Percentiles rank a stretch among this genome's conserved stretches.
Evolutionary conservation across 2,113 vertebrate genomes (phyloP).

Genomic region (Urocitellus parryii): DNA sequence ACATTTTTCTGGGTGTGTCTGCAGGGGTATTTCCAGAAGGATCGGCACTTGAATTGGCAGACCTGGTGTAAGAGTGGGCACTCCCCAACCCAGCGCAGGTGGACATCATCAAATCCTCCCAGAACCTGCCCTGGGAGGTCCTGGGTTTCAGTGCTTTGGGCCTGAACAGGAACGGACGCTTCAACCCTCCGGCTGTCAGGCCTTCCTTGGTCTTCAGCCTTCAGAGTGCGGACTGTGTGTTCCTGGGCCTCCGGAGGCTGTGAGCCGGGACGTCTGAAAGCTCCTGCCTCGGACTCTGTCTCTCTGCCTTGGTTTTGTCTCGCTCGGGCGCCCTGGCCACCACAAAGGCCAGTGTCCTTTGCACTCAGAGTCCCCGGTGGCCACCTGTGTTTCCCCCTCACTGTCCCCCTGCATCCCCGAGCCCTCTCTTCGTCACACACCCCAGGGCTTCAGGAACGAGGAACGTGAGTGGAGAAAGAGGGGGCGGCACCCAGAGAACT

Average conservation of each 20-base stretch:
- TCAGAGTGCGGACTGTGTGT: not conserved
- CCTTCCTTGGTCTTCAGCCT: not conserved
- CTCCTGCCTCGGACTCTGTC: no score
- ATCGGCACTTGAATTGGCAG: not conserved
- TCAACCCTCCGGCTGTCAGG: not conserved
- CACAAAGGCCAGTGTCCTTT: not conserved
- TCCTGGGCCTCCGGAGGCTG: not conserved
- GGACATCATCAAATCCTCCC: no score
- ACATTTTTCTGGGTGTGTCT: not conserved
- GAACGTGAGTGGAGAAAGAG: no score
- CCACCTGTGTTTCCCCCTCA: not conserved
- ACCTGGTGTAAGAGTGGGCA: not conserved
- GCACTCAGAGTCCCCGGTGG: accelerated
- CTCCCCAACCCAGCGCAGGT: not conserved
- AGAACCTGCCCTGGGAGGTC: not conserved
- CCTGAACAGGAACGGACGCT: no score
- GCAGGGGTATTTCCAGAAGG: not conserved
- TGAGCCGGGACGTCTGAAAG: not conserved
- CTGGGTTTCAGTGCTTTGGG: not conserved
- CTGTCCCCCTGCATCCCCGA: accelerated
- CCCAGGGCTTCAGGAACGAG: no score
- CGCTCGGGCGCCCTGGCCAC: not conserved
- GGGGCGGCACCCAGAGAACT: accelerated
- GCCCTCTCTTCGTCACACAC: not conserved
- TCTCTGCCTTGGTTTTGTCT: not conserved